Evolutionary conservation across 2,888 invertebrate species (phyloP), one percentile per base, ranked within the genome.

Genomic region (Caenorhabditis angaria): DNA sequence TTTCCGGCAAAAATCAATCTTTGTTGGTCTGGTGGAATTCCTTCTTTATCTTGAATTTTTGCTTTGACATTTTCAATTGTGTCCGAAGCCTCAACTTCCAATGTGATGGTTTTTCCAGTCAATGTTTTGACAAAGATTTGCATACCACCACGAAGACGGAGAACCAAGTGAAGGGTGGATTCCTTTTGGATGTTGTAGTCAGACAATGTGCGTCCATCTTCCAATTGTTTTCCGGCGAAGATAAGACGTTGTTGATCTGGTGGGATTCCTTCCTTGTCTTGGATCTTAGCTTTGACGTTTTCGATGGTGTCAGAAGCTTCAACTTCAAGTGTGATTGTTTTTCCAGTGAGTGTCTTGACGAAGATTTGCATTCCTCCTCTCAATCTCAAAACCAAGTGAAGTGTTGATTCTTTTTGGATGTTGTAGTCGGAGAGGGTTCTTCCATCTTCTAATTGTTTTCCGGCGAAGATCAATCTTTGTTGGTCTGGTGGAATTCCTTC

Each of bases 81-180:
- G 65, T 76, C 76, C 28, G 73, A 74, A 22, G 76, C 76, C 57
- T 78, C 78, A 28, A 78, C 78, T 51, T 78, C 78, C 18, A 78
- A 57, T 24, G 78, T 76, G 70, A 94, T 94, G 88, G 94, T 94
- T 89, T 94, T 94, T 85, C 94, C 94, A 87, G 94, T 94, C 54
- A 94, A 91, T 5, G 75, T 75, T 90, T 94, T 94, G 78, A 94
- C 94, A 89, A 94, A 96, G 90, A 96, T 95, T 91, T 96, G 95
- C 94, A 94, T 94, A 41, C 77, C 77, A 55, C 76, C 80, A 1
- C 80, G 29, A 5, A 80, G 66, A 51, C 80, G 76, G 60, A 80
- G 77, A n/a, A 80, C 80, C 41, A 80, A 54, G 47, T 80, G 80
- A 47, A 80, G 77, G 29, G 80, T 80, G 5, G 80, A 80, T 50